These are phyloP conservation scores for Lacerta agilis DNA, from an alignment of 2,797 vertebrate species.

Conservation along the genomic window DNA sequence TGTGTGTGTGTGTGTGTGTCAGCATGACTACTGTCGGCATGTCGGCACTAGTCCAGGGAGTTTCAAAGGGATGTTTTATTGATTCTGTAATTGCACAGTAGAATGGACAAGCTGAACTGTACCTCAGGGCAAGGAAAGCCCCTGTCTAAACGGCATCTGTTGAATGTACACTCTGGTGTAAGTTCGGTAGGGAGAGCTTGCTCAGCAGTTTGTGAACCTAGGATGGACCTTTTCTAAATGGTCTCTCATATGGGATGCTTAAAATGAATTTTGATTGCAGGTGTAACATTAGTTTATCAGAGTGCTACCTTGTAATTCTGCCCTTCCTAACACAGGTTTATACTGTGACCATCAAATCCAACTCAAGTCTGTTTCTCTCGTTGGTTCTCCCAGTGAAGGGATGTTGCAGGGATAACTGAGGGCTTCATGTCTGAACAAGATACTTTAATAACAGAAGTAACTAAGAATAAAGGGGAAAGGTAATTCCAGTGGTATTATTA, in stretches of 20 bases:
- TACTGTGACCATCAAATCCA: neutral
- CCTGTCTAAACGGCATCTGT: slow-evolving; percentile 85
- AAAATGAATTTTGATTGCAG: neutral
- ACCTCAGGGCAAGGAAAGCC: slow-evolving; percentile 84
- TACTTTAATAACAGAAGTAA: slow-evolving; percentile 18
- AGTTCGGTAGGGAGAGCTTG: slow-evolving; percentile 73
- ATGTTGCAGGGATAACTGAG: slow-evolving; percentile 2
- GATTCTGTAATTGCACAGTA: slow-evolving; percentile 83
- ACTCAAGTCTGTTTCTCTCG: slow-evolving; percentile 1
- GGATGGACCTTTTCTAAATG: slow-evolving; percentile 49
- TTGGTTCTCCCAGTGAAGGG: neutral
- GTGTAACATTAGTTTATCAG: neutral
- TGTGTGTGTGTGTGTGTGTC: slow-evolving; percentile 44
- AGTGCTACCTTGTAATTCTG: neutral
- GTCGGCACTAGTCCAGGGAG: slow-evolving; percentile 84
- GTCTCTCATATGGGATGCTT: slow-evolving; percentile 31
- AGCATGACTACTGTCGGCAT: slow-evolving; percentile 79
- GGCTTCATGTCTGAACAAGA: slow-evolving; percentile 20
- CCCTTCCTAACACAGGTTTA: neutral
- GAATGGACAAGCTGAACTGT: slow-evolving; percentile 84
- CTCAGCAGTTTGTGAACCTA: slow-evolving; percentile 47
- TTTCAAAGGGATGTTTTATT: slow-evolving; percentile 90
- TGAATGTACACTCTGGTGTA: slow-evolving; percentile 73
- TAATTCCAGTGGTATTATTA: neutral
- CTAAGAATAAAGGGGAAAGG: neutral